Evolutionary conservation across 2,888 invertebrate species (phyloP).

Genomic region (Galerucella pusilla): DNA sequence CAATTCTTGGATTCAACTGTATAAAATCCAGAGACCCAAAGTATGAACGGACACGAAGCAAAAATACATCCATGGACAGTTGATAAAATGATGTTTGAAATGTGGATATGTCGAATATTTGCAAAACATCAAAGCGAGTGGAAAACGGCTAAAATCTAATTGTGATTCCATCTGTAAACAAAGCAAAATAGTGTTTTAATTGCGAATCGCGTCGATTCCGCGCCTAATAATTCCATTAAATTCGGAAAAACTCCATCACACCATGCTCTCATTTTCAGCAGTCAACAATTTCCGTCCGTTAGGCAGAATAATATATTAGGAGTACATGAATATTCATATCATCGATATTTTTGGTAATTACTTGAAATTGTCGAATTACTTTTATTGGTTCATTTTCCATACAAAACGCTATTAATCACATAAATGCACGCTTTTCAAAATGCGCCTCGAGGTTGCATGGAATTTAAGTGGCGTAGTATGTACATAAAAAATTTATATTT

Average conservation of each 20-base stretch:
- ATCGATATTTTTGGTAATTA: conserved; percentile 42
- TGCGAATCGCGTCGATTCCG: conserved; percentile 34
- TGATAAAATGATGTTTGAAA: not conserved
- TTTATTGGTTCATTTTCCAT: conserved; percentile 38
- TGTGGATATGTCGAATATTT: not conserved
- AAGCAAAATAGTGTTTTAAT: conserved; percentile 34
- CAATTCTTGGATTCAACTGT: no score
- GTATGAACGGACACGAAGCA: not conserved
- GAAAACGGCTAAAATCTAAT: conserved; percentile 25
- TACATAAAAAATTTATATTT: not conserved
- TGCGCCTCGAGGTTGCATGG: conserved; percentile 18
- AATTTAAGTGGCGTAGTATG: conserved; percentile 4
- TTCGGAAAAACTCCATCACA: conserved; percentile 33
- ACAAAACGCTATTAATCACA: conserved; percentile 38
- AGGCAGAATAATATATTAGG: conserved; percentile 23
- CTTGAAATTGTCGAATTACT: conserved; percentile 41
- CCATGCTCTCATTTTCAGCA: conserved; percentile 28
- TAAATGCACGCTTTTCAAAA: conserved; percentile 35
- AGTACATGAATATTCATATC: conserved; percentile 40
- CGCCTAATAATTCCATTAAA: conserved; percentile 36
- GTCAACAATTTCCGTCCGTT: conserved; percentile 27
- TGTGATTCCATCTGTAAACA: conserved; percentile 32
- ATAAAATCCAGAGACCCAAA: not conserved
- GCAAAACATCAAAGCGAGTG: conserved; percentile 20
- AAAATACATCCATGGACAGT: not conserved